phyloP scores from a whole-genome alignment of 2,888 invertebrate species.

The Zygaena filipendulae region DNA sequence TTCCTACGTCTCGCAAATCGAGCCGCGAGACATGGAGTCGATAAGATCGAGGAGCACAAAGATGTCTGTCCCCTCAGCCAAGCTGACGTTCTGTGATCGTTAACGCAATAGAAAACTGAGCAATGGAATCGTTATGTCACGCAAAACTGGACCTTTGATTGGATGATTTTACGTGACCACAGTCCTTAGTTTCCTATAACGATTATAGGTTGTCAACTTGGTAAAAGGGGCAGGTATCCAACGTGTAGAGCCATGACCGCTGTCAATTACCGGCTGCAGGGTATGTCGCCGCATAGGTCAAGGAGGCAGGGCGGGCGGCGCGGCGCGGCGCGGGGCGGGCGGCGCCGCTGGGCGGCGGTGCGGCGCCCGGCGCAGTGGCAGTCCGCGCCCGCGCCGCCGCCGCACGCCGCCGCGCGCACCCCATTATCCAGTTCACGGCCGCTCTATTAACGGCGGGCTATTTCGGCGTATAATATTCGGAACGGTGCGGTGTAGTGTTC shows the following conservation, averaged over 20 bases:
- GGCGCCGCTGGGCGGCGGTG: conserved; percentile 11
- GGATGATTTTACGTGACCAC: no score
- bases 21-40: no score
- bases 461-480: conserved; percentile 57
- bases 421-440: conserved; percentile 62
- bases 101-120: no score
- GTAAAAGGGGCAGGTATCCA: no score
- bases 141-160: no score
- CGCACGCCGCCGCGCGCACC: conserved; percentile 35
- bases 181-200: no score
- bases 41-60: no score
- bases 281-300: conserved; percentile 38
- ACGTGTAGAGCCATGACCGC: conserved; percentile 27
- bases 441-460: conserved; percentile 61
- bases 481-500: conserved; percentile 50
- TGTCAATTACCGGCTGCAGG: conserved; percentile 29
- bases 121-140: no score
- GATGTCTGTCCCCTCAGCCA: no score
- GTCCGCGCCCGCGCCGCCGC: conserved; percentile 26
- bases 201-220: no score
- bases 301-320: conserved; percentile 26
- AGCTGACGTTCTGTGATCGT: no score
- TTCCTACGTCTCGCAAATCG: no score
- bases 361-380: conserved; percentile 25
- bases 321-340: conserved; percentile 9